These are phyloP conservation scores for Rhopalosiphum nymphaeae DNA, from an alignment of 2,888 invertebrate genomes.

Conservation along the genomic window DNA sequence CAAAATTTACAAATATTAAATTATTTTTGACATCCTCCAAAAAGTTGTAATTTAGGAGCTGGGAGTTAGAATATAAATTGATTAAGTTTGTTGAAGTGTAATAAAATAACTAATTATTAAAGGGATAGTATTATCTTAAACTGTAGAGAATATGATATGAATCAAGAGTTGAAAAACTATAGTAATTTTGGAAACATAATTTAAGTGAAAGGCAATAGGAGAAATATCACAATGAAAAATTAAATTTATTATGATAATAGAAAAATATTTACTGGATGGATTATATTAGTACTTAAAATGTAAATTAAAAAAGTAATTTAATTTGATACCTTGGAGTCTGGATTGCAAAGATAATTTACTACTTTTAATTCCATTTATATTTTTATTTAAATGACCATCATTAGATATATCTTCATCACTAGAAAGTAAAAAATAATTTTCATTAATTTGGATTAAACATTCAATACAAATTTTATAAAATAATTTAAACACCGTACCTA, in stretches of 20 bases:
- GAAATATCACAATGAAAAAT: not conserved
- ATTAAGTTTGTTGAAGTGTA: not conserved
- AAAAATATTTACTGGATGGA: not conserved
- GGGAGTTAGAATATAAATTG: not conserved
- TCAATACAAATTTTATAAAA: not conserved
- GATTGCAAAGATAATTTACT: constrained; percentile 38
- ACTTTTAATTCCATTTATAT: constrained; percentile 44
- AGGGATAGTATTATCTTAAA: not conserved
- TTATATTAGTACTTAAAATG: not conserved
- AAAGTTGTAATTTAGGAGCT: not conserved
- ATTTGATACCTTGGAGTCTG: constrained; percentile 29
- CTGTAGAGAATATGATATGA: not conserved
- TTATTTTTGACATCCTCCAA: not conserved
- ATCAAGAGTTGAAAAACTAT: not conserved
- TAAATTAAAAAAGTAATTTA: not conserved
- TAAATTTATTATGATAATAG: not conserved
- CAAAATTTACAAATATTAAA: not conserved
- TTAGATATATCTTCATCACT: constrained; percentile 56
- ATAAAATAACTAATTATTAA: not conserved
- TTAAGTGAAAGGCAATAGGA: not conserved
- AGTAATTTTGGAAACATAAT: not conserved
- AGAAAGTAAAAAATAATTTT: not conserved
- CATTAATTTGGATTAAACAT: not conserved
- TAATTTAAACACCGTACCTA: constrained; percentile 12
- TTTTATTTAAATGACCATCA: constrained; percentile 15